Evolutionary conservation across 2,888 invertebrate species (phyloP).

Genomic region (Amphimallon solstitiale): DNA sequence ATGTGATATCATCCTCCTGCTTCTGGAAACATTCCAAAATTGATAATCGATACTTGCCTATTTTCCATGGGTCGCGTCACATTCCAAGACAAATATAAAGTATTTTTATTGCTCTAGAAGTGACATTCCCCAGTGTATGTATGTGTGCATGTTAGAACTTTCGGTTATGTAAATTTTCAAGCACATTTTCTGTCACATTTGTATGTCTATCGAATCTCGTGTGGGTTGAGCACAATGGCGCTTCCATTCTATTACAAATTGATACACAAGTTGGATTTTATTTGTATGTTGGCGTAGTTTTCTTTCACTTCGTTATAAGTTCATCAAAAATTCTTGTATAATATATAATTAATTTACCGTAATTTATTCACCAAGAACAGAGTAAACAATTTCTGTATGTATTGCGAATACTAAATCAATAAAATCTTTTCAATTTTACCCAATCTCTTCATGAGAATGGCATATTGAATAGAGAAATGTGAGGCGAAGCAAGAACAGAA

Average conservation of each 20-base stretch:
- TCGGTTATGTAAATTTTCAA: conserved; percentile 13
- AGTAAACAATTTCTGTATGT: too few species aligned
- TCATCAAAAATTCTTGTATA: not conserved
- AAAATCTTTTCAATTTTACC: too few species aligned
- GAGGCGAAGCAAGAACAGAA: too few species aligned
- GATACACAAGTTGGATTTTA: not conserved
- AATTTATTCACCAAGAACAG: too few species aligned
- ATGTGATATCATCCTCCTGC: not conserved
- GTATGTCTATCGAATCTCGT: not conserved
- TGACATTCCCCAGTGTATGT: conserved; percentile 3
- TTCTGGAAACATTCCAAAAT: conserved; percentile 13
- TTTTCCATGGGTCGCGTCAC: not conserved
- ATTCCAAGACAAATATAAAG: conserved; percentile 17
- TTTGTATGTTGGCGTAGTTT: not conserved
- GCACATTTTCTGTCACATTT: not conserved
- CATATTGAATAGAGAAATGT: too few species aligned
- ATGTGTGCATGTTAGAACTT: not conserved
- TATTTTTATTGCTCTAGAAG: conserved; percentile 6
- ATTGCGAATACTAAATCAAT: too few species aligned
- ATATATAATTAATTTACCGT: too few species aligned
- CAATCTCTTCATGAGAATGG: too few species aligned
- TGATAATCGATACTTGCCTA: conserved; percentile 9
- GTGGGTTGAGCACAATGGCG: not conserved
- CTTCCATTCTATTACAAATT: not conserved
- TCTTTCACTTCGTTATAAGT: not conserved